Evolutionary conservation across 1,140 invertebrate species (phyloP).

Genomic region (Drosophila trapezifrons): DNA sequence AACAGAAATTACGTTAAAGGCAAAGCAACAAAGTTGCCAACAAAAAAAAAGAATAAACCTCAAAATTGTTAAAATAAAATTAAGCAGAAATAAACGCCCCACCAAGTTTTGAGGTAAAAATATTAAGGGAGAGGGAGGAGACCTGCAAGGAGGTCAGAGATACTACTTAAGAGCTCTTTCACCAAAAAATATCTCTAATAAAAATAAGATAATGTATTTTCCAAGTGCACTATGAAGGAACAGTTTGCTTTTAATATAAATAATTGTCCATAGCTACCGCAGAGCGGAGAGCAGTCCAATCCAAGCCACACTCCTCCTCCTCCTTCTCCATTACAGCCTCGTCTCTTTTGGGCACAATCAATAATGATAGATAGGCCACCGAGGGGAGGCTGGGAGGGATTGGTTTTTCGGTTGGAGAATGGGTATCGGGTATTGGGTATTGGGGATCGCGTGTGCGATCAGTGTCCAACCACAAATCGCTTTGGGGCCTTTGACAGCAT

Average conservation of each 20-base stretch:
- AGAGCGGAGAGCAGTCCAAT: constrained; percentile 25
- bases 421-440: constrained; percentile 27
- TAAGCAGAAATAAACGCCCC: constrained; percentile 79
- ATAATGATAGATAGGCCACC: constrained; percentile 69
- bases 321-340: constrained; percentile 22
- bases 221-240: constrained; percentile 2
- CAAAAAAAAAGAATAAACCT: constrained; percentile 25
- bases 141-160: not conserved
- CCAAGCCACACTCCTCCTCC: constrained; percentile 1
- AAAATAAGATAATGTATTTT: not conserved
- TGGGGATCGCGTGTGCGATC: constrained; percentile 60
- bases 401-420: not conserved
- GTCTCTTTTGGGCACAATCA: constrained; percentile 78
- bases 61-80: constrained; percentile 79
- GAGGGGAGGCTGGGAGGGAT: not conserved
- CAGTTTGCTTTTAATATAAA: constrained; percentile 67
- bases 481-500: constrained; percentile 79
- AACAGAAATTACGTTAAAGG: constrained; percentile 57
- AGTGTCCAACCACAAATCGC: constrained; percentile 77
- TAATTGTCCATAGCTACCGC: constrained; percentile 66
- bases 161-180: not conserved
- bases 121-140: not conserved
- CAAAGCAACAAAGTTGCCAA: constrained; percentile 35
- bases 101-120: constrained; percentile 16
- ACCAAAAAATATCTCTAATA: not conserved